A percentile compares a stretch with the other conserved stretches of the same genome.
phyloP scores from a whole-genome alignment of 2,113 vertebrate genomes.

The Alces alces region DNA sequence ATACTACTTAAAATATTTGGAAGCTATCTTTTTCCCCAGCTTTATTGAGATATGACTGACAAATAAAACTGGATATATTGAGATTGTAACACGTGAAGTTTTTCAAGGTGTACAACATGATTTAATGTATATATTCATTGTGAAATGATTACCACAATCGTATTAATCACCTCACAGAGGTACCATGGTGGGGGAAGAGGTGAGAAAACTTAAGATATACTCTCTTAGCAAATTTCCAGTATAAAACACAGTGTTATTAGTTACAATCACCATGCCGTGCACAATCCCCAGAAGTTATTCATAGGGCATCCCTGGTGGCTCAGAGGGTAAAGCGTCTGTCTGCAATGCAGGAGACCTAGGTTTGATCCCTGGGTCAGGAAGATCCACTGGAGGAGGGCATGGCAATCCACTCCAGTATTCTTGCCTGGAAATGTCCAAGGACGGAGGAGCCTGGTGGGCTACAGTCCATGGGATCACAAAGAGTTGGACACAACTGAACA shows the following conservation, averaged over 20 bases:
- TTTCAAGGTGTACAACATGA: neutral
- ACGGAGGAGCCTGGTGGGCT: neutral
- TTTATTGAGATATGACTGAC: neutral
- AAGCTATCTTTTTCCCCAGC: neutral
- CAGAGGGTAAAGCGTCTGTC: neutral
- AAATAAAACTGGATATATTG: neutral
- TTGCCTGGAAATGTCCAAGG: neutral
- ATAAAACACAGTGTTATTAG: too few relatives aligned
- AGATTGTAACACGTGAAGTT: neutral
- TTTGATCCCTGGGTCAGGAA: neutral
- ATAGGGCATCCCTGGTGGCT: neutral
- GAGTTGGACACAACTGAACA: neutral
- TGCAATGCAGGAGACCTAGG: neutral
- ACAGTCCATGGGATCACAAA: neutral
- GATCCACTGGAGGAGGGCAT: accelerated
- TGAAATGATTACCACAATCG: neutral
- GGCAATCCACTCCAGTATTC: neutral
- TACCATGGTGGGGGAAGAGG: neutral
- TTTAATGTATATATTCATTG: neutral
- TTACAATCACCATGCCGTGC: neutral
- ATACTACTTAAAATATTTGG: neutral
- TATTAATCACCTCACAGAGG: neutral
- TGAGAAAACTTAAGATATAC: neutral
- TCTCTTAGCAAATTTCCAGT: neutral
- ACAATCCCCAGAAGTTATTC: neutral